Base-by-base conservation (phyloP, 2,797 vertebrate species). In the Sparidentex hasta region DNA sequence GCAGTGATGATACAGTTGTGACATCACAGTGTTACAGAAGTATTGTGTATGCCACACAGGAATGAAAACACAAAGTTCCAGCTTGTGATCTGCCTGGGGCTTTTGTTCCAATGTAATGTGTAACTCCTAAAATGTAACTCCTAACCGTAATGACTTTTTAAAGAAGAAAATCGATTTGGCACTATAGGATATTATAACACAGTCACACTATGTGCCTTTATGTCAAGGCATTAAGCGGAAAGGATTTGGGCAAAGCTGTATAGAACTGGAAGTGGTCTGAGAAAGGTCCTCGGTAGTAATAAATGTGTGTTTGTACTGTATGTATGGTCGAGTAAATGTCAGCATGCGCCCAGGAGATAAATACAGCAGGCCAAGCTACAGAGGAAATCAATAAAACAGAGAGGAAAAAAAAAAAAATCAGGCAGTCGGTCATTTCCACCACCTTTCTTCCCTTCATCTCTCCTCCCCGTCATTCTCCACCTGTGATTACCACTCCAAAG, bases 261-360 rank as follows among this genome's bases (percentile, higher is more conserved):
- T 3, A 16, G 44, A 63, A 54, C 38, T 71, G 63, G 54, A 76
- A 29, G 57, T 5, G 4, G 38, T 71, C 75, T 54, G 21, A 47
- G 14, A 33, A 33, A 64, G 76, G 38, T 72, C 57, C 61, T 54
- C 23, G 5, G 55, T 46, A 25, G 48, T 72, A 82, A 78, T 80
- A 63, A 74, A 82, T 82, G 70, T 73, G 81, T 78, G 72, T 87
- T 88, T 85, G 66, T 61, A 20, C 61, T 67, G 48, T 52, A 67
- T 62, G 72, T 71, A 72, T 47, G 65, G 65, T 56, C 41, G n/a
- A 80, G 78, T 68, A 84, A 81, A 86, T 72, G 78, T 79, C 87
- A 71, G 72, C 16, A 69, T 87, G 86, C 69, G 43, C 20, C 62
- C 56, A 41, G n/a, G 69, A 82, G 82, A 90, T 87, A 90, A 90